Evolutionary conservation across 2,888 invertebrate species (phyloP), one percentile per base, ranked within the genome.

Genomic region (Alcis repandata): DNA sequence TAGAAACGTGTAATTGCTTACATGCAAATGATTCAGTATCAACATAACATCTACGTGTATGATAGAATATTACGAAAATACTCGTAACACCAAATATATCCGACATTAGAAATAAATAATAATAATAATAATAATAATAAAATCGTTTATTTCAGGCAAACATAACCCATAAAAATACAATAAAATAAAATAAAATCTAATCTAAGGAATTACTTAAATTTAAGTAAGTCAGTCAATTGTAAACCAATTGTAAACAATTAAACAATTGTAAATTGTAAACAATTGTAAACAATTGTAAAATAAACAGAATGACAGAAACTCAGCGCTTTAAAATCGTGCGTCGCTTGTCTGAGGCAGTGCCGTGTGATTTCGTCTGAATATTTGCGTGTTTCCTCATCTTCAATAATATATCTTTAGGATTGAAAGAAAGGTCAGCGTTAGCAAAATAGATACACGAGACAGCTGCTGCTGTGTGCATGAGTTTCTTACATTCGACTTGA

Each of bases 371-470:
- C 17, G 33, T 51, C 40, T 57, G 19, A 51, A 57, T 67, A 70
- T 68, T 71, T 69, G 59, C 59, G 62, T 58, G 61, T 68, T 72
- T 71, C 67, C 59, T 73, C 61, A 45, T 67, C 58, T 58, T 56
- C 33, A 45, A 53, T 68, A 60, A 70, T 69, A 45, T 59, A 69
- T 71, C 59, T 66, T 67, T 41, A 38, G 58, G 66, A 70, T 72
- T 63, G 69, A 73, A 66, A 69, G 66, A 73, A 74, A 74, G 73
- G 73, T 71, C 73, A 69, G 48, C 40, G n/a, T 56, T 49, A 45
- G 38, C 60, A 41, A 66, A 68, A 69, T 69, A 68, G 38, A 61
- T 56, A 49, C 36, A 52, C 13, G 48, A 33, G 8, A 46, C 36
- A 9, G 22, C 17, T 46, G 53, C 40, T 41, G 17, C 43, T 43